A percentile compares a stretch with the other conserved stretches of the same genome.
Conservation (phyloP, 2,888 invertebrate species). For the Linyphia triangularis region DNA sequence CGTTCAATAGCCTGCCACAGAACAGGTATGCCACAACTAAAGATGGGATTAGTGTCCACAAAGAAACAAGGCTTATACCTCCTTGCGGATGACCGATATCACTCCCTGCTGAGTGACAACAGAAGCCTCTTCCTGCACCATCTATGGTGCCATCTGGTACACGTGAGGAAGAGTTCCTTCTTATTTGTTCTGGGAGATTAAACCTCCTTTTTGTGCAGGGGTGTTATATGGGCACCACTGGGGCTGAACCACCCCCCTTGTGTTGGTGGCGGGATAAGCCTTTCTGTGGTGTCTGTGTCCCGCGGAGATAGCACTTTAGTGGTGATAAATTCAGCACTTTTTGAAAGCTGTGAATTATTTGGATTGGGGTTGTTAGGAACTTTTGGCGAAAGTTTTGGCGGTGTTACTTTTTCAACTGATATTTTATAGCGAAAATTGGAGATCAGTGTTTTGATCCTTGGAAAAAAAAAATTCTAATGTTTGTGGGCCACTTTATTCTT, state of each 20-base stretch:
- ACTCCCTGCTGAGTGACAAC: constrained; percentile 31
- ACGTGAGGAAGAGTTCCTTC: not conserved
- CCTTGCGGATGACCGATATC: not conserved
- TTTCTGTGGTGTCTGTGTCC: not conserved
- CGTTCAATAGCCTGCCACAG: not conserved
- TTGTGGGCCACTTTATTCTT: not conserved
- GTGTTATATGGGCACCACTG: constrained; percentile 9
- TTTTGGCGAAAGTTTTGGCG: not conserved
- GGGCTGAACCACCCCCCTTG: not conserved
- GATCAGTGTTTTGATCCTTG: no score
- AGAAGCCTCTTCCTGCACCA: constrained; percentile 8
- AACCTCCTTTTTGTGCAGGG: not conserved
- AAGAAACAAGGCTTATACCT: constrained; percentile 46
- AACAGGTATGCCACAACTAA: not conserved
- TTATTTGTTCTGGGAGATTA: constrained; percentile 34
- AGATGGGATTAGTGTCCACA: constrained; percentile 27
- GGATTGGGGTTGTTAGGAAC: constrained; percentile 15
- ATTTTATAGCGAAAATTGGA: no score
- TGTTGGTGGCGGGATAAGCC: not conserved
- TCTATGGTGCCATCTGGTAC: constrained; percentile 6
- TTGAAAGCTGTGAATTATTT: constrained; percentile 3
- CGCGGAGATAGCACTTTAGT: not conserved
- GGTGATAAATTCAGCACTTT: not conserved
- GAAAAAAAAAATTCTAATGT: no score
- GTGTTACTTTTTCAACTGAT: not conserved